Conservation (phyloP, 2,888 invertebrate genomes). For the Resseliella maxima region DNA sequence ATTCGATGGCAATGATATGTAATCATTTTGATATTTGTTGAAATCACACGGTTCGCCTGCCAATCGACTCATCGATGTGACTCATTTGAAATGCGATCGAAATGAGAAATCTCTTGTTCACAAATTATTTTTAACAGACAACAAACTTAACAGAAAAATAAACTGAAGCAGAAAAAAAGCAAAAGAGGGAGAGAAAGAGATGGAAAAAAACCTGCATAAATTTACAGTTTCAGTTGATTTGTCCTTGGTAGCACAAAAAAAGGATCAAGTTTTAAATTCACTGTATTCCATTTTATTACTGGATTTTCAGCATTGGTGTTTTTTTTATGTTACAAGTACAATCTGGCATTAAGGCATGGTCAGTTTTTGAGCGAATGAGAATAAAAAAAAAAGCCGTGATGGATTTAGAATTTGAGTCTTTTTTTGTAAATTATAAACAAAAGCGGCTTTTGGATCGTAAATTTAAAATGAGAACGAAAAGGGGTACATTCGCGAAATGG, state of each 20-base stretch:
- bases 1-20: background rate
- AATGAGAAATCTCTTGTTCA: conserved; percentile 23
- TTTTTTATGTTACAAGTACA: background rate
- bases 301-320: background rate
- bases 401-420: background rate
- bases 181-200: background rate
- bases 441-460: background rate
- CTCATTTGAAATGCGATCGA: background rate
- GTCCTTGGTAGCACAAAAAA: background rate
- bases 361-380: background rate
- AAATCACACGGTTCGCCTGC: background rate
- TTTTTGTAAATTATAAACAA: background rate
- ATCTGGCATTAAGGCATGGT: background rate
- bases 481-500: background rate
- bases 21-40: background rate
- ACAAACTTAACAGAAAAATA: no score
- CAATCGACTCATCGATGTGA: conserved; percentile 9
- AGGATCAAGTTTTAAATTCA: background rate
- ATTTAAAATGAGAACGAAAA: background rate
- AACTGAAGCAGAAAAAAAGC: background rate
- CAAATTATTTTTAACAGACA: background rate
- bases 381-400: background rate
- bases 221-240: background rate
- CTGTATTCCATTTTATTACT: background rate
- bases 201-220: background rate